These are phyloP conservation scores for Machaerirhynchus nigripectus DNA, from an alignment of 2,113 vertebrate species.

Conservation along the genomic window DNA sequence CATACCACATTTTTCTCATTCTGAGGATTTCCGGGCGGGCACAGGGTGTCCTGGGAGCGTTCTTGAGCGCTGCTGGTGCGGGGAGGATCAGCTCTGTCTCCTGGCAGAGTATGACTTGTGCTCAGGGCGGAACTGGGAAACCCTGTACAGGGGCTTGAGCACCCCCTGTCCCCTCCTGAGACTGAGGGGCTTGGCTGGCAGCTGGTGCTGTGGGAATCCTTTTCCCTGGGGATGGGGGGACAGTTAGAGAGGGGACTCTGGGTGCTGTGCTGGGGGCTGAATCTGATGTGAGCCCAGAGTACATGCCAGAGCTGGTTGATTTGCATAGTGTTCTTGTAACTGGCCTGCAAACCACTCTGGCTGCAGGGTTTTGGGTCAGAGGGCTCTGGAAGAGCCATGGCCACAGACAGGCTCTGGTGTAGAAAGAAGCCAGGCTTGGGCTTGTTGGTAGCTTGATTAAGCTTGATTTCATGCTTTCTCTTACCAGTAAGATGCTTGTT, in stretches of 20 bases:
- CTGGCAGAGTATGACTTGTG: not conserved
- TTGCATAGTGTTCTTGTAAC: not conserved
- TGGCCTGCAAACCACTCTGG: not conserved
- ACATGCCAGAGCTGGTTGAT: not conserved
- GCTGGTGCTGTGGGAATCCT: not conserved
- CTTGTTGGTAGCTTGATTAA: not conserved
- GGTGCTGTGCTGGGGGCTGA: not conserved
- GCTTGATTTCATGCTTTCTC: not conserved
- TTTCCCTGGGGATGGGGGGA: not conserved
- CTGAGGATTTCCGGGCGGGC: conserved; percentile 18
- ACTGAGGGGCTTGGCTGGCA: not conserved
- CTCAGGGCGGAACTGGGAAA: not conserved
- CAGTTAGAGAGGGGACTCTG: not conserved
- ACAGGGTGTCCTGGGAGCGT: not conserved
- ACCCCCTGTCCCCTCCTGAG: not conserved
- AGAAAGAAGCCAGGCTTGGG: not conserved
- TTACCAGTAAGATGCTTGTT: accelerated
- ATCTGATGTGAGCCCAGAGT: not conserved
- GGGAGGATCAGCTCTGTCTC: not conserved
- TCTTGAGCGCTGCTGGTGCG: accelerated
- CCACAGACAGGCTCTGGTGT: not conserved
- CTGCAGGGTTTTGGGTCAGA: not conserved
- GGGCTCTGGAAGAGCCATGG: not conserved
- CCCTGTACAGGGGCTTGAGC: not conserved
- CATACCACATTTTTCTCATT: conserved; percentile 50